Evolutionary conservation across 2,113 vertebrate genomes (phyloP), one percentile per base, ranked within the genome.

Genomic region (Strigops habroptila): DNA sequence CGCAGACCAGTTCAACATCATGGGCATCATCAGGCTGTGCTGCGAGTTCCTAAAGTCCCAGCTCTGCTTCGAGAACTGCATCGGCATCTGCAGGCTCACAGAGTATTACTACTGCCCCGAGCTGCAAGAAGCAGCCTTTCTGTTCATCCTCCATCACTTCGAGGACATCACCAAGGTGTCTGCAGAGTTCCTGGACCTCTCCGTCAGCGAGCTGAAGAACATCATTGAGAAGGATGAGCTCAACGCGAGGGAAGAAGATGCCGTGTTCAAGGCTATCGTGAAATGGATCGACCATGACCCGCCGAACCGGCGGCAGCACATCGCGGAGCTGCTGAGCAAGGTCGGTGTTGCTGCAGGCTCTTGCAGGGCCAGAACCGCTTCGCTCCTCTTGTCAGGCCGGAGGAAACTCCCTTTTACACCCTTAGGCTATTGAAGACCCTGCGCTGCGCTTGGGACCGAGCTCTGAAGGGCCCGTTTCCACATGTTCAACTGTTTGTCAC

Each of bases 71-170:
- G 95, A 98, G 55, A 99, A 99, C 13, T 98, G 98, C 71, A 98
- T 98, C 1, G 97, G 98, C 91, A 98, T 99, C 93, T 98, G 96
- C 96, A 98, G 95, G 81, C 96, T 99, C 88, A 98, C 98, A 0
- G 93, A 98, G 43, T 93, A 97, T 81, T 98, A 98, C 95, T 87
- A 95, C 70, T 97, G 94, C 76, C 88, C 96, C 0, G 64, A 98
- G 19, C 97, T 99, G 86, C 96, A 74, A 43, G 91, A 84, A 55
- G 98, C 96, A 44, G 98, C 98, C 84, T 98, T 88, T 35, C 53
- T 57, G 49, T 98, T 97, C 91, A 98, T 99, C 81, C 84, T 98
- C 55, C 96, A 98, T n/a, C 97, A 98, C 96, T 99, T 99, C 1
- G 97, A 98, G 96, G 97, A 98, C 77, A 96, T 98, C 83, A 93